Evolutionary conservation across 1,140 invertebrate genomes (phyloP), one percentile per base, ranked within the genome.

Genomic region (Apis dorsata): DNA sequence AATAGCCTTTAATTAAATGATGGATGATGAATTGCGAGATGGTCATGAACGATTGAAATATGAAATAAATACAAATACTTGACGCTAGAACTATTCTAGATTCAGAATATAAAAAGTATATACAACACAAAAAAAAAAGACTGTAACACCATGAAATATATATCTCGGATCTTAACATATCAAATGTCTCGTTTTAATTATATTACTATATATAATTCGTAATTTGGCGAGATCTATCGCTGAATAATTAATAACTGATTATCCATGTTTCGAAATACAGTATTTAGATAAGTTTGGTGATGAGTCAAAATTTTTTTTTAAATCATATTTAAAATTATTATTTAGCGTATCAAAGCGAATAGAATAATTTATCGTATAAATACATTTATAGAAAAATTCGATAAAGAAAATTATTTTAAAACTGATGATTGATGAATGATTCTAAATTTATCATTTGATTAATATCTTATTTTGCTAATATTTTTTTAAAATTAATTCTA

Each of bases 111-210:
- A 55, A 63, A 70, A 72, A 69, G 21, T 70, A 21, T 62, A 79
- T 81, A 72, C 70, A 85, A 85, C 28, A 68, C 57, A 81, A 82
- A 66, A 62, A 85, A 34, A 44, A 44, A 44, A 44, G 75, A 88
- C 80, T 82, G 72, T 85, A 69, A 68, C 57, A 65, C 86, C 63
- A 66, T 81, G 53, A 81, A 66, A 84, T 72, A 77, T 84, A 69
- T 86, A 79, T 86, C 83, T 84, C 77, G 66, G 83, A 87, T 87
- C 66, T 84, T 85, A 74, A 88, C 87, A 88, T 88, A 88, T 88
- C 87, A 88, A 78, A 85, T 34, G 66, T 88, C 81, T 79, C 79
- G 84, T 88, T 81, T 81, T 24, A 73, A 68, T 5, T 44, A 73
- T 73, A 73, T 24, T 24, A 24, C 0, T 24, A 68, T 10, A n/a